Evolutionary conservation across 2,797 vertebrate genomes (phyloP), one percentile per base, ranked within the genome.

Genomic region (Enteromius treurensis): DNA sequence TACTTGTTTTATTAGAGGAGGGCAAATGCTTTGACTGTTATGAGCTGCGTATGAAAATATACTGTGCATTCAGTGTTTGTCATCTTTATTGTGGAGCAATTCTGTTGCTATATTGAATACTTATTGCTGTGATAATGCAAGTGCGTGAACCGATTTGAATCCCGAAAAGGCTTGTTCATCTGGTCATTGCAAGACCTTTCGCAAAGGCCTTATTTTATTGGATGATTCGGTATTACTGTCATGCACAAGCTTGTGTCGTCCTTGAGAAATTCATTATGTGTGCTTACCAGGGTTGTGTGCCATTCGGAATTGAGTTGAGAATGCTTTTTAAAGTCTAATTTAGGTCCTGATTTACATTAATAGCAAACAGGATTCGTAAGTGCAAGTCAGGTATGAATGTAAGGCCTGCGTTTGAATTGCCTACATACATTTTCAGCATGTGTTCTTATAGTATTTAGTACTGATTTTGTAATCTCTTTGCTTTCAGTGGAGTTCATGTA

Each of bases 401-500:
- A 29, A 71, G 3, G 14, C n/a, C 47, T 51, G 17, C 47, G 5
- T 51, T 17, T 49, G 14, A 49, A 17, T 71, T 49, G 11, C 32
- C 9, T 55, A 37, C 3, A 7, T 64, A 51, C 0, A 8, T 58
- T 34, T 74, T 45, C 6, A 55, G 45, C 15, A 29, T 67, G 26
- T 21, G 1, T 6, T 26, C 58, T 74, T 15, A 42, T 80, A 53
- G 60, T 53, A 60, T 58, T 73, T 34, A 26, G 37, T 79, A 83
- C 62, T 79, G 82, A 77, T 75, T 77, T 37, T 74, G 58, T 53
- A 26, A 69, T 84, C 47, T 75, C n/a, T 86, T 74, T 82, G 68
- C 64, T 87, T 79, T 9, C 92, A 99, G 98, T 95, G 86, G 96
- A 98, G 87, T 98, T 97, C 86, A 79, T 96, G 71, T 95, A 93